A percentile compares a stretch with the other conserved stretches of the same genome.
Conservation (phyloP, 1,140 invertebrate genomes). For the Drosophila dunni region DNA sequence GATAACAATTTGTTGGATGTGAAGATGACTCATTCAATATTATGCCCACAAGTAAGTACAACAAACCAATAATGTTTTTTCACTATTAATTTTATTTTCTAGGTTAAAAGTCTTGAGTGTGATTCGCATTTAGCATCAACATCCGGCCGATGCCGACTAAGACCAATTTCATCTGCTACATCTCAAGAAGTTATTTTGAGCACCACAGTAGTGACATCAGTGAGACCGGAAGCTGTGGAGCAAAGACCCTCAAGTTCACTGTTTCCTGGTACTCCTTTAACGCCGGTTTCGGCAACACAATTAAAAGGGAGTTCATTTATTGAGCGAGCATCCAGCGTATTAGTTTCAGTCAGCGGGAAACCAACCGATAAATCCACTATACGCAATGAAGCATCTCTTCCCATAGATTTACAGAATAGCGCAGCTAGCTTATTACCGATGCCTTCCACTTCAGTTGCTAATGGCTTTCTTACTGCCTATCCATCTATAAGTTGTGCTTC, state of each 20-base stretch:
- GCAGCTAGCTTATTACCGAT: constrained; percentile 21
- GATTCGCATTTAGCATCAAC: constrained; percentile 39
- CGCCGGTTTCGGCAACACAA: constrained; percentile 28
- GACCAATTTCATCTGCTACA: constrained; percentile 5
- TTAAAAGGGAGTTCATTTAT: constrained; percentile 35
- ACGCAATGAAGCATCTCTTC: constrained; percentile 2
- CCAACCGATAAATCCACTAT: constrained; percentile 39
- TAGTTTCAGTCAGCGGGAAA: constrained; percentile 35
- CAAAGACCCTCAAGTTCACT: constrained; percentile 38
- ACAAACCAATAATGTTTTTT: neutral
- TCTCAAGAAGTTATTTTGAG: constrained; percentile 46
- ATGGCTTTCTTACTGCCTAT: constrained; percentile 62
- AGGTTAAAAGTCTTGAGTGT: constrained; percentile 39
- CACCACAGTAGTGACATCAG: constrained; percentile 46
- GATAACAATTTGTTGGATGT: constrained; percentile 50
- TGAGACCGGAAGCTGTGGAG: constrained; percentile 22
- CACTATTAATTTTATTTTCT: neutral
- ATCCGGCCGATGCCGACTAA: constrained; percentile 15
- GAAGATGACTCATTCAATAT: neutral
- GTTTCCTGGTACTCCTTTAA: constrained; percentile 20
- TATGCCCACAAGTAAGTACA: constrained; percentile 51
- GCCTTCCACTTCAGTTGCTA: constrained; percentile 37
- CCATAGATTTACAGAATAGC: constrained; percentile 50
- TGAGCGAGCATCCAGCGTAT: constrained; percentile 39
- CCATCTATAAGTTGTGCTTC: constrained; percentile 36